Evolutionary conservation across 2,797 vertebrate species (phyloP).

Genomic region (Gastrophryne carolinensis): DNA sequence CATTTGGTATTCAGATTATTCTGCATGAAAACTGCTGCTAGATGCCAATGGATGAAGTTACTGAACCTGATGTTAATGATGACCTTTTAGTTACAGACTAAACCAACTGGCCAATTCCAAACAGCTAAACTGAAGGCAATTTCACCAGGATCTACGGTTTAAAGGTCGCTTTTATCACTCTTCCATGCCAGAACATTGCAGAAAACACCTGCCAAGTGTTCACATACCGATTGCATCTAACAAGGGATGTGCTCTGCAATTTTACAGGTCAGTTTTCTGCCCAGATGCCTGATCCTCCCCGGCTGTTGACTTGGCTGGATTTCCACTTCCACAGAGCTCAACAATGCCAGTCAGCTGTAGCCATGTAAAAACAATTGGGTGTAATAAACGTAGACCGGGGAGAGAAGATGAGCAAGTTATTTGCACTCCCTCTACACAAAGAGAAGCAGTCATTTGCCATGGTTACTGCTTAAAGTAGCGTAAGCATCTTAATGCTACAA

Average conservation of each 20-base stretch:
- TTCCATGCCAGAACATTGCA: conserved; percentile 19
- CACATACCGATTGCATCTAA: conserved; percentile 23
- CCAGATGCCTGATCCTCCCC: conserved; percentile 16
- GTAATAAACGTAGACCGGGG: not conserved
- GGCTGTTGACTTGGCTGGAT: conserved; percentile 28
- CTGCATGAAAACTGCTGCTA: not conserved
- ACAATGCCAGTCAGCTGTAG: conserved; percentile 16
- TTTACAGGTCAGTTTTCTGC: conserved; percentile 25
- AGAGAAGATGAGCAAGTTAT: not conserved
- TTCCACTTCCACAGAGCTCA: not conserved
- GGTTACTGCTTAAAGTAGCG: not conserved
- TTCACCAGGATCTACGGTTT: not conserved
- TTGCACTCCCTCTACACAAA: not conserved
- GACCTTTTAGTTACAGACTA: conserved; percentile 12
- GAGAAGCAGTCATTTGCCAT: not conserved
- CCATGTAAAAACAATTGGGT: not conserved
- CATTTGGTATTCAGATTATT: conserved; percentile 7
- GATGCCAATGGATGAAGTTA: not conserved
- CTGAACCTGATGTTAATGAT: conserved; percentile 16
- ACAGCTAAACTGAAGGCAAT: not conserved
- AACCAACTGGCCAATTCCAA: conserved; percentile 6
- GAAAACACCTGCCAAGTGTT: conserved; percentile 20
- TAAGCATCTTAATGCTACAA: not conserved
- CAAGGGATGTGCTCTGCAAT: conserved; percentile 17
- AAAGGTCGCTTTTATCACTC: conserved; percentile 1